These are phyloP conservation scores for Cyanocitta stelleri DNA, from an alignment of 2,113 vertebrate genomes.

Conservation along the genomic window DNA sequence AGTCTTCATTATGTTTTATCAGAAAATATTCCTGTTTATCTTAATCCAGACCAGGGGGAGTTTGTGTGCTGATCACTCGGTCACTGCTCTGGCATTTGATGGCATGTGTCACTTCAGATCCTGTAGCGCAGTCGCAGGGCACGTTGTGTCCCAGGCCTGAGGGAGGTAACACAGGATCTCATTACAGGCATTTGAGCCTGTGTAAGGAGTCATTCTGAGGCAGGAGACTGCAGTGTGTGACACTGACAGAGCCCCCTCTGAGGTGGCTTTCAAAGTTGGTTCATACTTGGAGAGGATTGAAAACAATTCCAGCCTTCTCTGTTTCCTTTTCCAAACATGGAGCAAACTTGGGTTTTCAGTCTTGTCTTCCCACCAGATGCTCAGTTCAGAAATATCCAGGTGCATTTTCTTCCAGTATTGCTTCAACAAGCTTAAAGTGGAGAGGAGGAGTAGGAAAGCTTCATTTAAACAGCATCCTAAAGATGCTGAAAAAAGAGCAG, in stretches of 20 bases:
- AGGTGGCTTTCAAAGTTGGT: background rate
- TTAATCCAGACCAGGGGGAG: background rate
- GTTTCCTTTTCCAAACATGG: background rate
- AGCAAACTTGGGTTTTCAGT: background rate
- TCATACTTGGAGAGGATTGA: background rate
- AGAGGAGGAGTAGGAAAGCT: background rate
- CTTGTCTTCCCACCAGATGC: background rate
- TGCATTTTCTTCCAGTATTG: background rate
- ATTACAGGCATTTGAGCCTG: background rate
- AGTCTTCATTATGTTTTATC: background rate
- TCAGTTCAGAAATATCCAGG: background rate
- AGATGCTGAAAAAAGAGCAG: background rate
- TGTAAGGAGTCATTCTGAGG: background rate
- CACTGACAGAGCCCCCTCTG: background rate
- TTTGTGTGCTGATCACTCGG: background rate
- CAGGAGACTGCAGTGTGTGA: background rate
- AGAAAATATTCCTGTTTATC: background rate
- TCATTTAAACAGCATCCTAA: background rate
- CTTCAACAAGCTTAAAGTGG: background rate
- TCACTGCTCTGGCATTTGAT: background rate
- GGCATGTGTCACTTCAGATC: background rate
- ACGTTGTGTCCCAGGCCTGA: fast-evolving
- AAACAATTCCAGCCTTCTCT: background rate
- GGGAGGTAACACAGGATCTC: background rate
- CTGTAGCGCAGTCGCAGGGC: background rate